Conservation (phyloP, 2,797 vertebrate genomes). For the Podargus strigoides region DNA sequence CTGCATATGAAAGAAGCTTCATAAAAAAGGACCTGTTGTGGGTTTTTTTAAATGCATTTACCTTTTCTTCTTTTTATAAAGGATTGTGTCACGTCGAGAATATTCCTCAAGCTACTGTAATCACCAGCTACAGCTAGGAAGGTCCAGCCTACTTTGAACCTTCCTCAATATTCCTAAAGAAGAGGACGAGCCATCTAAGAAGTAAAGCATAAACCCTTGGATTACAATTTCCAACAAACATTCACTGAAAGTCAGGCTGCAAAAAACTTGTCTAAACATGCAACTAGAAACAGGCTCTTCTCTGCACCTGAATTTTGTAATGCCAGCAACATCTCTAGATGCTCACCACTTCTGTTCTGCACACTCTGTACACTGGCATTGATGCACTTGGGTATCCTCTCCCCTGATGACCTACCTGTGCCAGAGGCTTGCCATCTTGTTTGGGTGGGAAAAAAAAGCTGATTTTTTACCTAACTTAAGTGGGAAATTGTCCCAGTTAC, state of each 20-base stretch:
- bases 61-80: neutral
- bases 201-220: neutral
- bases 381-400: neutral
- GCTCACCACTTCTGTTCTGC: neutral
- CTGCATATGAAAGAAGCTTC: neutral
- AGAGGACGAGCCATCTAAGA: neutral
- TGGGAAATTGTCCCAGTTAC: neutral
- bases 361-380: neutral
- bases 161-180: neutral
- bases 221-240: neutral
- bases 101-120: neutral
- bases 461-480: neutral
- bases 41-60: neutral
- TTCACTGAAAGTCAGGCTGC: neutral
- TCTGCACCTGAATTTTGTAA: neutral
- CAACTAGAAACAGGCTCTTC: neutral
- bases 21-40: neutral
- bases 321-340: neutral
- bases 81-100: neutral
- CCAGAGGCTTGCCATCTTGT: neutral
- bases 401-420: neutral
- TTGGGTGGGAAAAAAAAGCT: rapidly evolving
- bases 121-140: neutral
- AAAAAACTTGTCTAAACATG: neutral
- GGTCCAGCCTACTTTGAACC: neutral